These are phyloP conservation scores for Perizoma affinitatum DNA, from an alignment of 2,888 invertebrate species.

Conservation along the genomic window DNA sequence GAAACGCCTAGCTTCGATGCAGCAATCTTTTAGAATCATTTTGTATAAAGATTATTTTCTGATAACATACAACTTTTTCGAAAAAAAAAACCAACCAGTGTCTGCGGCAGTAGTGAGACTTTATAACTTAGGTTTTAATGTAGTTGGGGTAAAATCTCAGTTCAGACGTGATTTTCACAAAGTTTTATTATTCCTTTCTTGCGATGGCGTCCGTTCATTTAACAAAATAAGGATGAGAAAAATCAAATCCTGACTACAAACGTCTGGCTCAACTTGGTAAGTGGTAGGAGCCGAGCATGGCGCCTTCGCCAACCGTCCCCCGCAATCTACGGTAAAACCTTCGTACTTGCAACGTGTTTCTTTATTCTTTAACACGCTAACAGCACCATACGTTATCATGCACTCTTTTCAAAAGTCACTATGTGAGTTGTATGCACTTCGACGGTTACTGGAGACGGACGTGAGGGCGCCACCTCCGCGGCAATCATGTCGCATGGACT, in stretches of 20 bases:
- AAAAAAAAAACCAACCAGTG: no score
- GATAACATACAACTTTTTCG: no score
- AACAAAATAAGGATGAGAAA: constrained; percentile 96
- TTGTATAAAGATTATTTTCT: neutral
- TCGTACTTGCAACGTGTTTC: constrained; percentile 26
- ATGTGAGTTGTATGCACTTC: constrained; percentile 31
- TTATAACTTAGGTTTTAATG: neutral
- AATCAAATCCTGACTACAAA: constrained; percentile 99
- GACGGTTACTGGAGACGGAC: constrained; percentile 70
- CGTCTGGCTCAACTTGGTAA: constrained; percentile 99
- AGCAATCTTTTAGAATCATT: neutral
- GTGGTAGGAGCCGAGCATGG: constrained; percentile 85
- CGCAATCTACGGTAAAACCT: constrained; percentile 48
- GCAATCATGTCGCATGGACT: constrained; percentile 79
- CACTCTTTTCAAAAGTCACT: constrained; percentile 43
- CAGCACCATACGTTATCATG: constrained; percentile 43
- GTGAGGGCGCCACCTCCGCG: constrained; percentile 71
- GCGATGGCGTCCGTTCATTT: constrained; percentile 86
- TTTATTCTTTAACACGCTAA: constrained; percentile 35
- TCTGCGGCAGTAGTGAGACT: no score
- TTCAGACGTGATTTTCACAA: constrained; percentile 64
- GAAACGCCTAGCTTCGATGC: constrained; percentile 11
- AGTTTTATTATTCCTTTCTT: constrained; percentile 81
- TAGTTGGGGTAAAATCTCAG: constrained; percentile 26
- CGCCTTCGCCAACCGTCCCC: constrained; percentile 73